Evolutionary conservation across 2,113 vertebrate species (phyloP), one percentile per base, ranked within the genome.

Genomic region (Chroicocephalus ridibundus): DNA sequence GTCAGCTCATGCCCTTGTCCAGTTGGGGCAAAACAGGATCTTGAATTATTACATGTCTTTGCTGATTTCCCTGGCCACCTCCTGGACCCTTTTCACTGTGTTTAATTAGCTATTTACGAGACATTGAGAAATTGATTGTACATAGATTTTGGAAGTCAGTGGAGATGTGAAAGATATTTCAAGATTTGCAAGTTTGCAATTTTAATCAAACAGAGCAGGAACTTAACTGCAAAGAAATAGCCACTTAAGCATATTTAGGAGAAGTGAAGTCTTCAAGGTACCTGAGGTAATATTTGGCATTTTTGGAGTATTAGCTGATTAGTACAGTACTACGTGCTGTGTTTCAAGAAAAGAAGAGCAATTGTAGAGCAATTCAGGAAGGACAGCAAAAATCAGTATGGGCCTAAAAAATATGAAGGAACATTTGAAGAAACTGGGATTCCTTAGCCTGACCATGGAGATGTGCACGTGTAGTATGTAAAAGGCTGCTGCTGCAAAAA

Each of bases 391-490:
- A 82, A 60, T 47, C 18, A 49, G 1, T 6, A 15, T 42, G 52
- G 55, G 13, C 31, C 68, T 93, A 34, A 66, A 90, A 58, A 54
- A 54, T 34, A 31, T 21, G 32, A 65, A 52, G 21, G 42, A 66
- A 22, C 8, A 42, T 62, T 83, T 78, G 72, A 62, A 62, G 25
- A 51, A 93, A 69, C 20, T 38, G 44, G 9, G 13, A 46, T 86
- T 82, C 29, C 38, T 68, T 82, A 80, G 26, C 20, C 15, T 34
- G 40, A 54, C 46, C 15, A 5, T 25, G 26, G 71, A 82, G 40
- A 42, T 5, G 5, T 0, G 5, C 3, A 16, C 0, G 0, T 77
- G 51, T 60, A 26, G 10, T 44, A 5, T 31, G n/a, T 38, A 29
- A 82, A 55, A 76, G 17, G 22, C 62, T 70, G 58, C 25, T 72